Percentiles rank a stretch among this genome's conserved stretches.
Evolutionary conservation across 2,113 vertebrate genomes (phyloP).

Genomic region (Narcine bancroftii): DNA sequence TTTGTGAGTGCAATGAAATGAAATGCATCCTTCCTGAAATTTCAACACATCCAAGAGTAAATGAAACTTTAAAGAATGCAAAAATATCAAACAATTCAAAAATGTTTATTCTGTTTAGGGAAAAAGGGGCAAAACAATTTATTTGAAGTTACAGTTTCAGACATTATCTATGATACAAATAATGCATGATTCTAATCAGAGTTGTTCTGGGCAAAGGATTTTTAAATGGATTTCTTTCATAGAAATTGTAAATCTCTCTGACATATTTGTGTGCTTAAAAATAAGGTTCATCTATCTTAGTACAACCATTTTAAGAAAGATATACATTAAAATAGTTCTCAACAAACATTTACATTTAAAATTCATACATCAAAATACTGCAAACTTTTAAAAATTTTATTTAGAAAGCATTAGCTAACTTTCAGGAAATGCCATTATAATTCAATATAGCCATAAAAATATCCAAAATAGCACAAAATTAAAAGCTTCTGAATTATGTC

Average conservation of each 20-base stretch:
- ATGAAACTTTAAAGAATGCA: not conserved
- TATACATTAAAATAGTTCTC: conserved; percentile 25
- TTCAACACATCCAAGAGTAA: not conserved
- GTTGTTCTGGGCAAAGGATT: not conserved
- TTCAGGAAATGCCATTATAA: not conserved
- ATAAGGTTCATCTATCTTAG: conserved; percentile 11
- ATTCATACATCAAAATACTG: not conserved
- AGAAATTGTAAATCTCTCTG: conserved; percentile 18
- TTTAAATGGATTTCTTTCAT: not conserved
- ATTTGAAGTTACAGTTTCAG: conserved; percentile 1
- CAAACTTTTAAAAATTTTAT: not conserved
- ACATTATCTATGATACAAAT: not conserved
- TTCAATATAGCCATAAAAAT: conserved; percentile 12
- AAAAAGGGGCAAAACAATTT: conserved; percentile 4
- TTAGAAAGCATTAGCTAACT: conserved; percentile 13
- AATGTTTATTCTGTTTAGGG: conserved; percentile 2
- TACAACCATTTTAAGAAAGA: not conserved
- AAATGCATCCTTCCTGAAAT: not conserved
- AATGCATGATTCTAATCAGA: conserved; percentile 22
- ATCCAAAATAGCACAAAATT: conserved; percentile 14
- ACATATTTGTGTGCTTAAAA: not conserved
- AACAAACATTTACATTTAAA: conserved; percentile 14
- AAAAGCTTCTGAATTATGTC: not conserved
- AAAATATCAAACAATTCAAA: not conserved
- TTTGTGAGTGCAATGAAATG: not conserved